A percentile compares a stretch with the other conserved stretches of the same genome.
Evolutionary conservation across 37 sponge, comb jelly and placozoan genomes (phyloP).

Genomic region (Cliona cf. orientalis): DNA sequence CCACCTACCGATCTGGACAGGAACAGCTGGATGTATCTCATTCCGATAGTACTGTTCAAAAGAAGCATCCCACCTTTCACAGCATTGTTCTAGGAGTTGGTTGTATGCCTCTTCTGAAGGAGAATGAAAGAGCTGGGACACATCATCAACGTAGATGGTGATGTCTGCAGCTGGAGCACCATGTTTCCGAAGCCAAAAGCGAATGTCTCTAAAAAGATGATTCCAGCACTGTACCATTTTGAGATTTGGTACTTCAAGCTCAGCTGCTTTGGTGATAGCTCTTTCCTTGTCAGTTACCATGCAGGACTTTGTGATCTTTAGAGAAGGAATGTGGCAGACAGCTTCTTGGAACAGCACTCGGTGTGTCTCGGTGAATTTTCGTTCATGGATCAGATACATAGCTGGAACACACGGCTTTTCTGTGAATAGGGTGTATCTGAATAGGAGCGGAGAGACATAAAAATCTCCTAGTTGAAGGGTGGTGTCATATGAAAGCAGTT

Average conservation of each 20-base stretch:
- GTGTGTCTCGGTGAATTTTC: conserved; percentile 42
- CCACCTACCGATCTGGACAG: conserved; percentile 19
- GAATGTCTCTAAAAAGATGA: conserved; percentile 36
- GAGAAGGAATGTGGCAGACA: conserved; percentile 9
- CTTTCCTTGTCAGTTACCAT: conserved; percentile 25
- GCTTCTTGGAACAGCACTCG: conserved; percentile 38
- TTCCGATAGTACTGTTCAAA: conserved; percentile 41
- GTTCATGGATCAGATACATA: conserved; percentile 55
- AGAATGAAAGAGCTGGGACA: conserved; percentile 26
- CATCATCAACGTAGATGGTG: conserved; percentile 40
- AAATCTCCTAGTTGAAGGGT: conserved; percentile 58
- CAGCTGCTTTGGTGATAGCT: conserved; percentile 34
- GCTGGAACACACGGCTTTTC: conserved; percentile 50
- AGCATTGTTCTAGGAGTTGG: neutral
- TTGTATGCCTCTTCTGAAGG: conserved; percentile 1
- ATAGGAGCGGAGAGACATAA: conserved; percentile 49
- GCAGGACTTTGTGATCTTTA: conserved; percentile 5
- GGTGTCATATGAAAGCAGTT: conserved; percentile 62
- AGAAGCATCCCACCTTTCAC: conserved; percentile 20
- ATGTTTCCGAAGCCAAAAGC: conserved; percentile 38
- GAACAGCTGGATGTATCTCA: conserved; percentile 36
- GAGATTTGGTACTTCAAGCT: conserved; percentile 30
- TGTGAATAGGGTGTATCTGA: conserved; percentile 58
- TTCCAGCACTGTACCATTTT: conserved; percentile 51
- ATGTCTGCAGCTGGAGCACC: conserved; percentile 53